Base-by-base conservation (phyloP, 2,888 invertebrate species). In the Polydrusus pterygomalis region DNA sequence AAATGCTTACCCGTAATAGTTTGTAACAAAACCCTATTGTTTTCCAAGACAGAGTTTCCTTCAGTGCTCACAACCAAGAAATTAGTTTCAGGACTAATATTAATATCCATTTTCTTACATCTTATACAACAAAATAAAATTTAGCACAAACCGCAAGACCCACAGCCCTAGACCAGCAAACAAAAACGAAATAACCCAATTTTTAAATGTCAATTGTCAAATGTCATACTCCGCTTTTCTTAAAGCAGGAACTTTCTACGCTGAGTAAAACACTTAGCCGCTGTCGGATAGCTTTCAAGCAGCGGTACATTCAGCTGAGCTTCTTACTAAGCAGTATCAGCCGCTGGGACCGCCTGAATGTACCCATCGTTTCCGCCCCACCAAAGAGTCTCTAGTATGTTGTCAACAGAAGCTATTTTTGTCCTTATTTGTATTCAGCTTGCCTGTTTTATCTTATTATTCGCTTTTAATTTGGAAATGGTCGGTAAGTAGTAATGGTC, bases 11-110 rank as follows among this genome's bases (percentile, higher is more conserved):
- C 47, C 47, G 13, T 47, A 47, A 47, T 47, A 17, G 8, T 47
- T 47, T 47, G 17, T 47, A 47, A 47, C 15, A 47, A 47, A 47
- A 47, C 47, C 47, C 47, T 47, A 47, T 47, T 47, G 17, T 47
- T 47, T 47, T 47, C 47, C 9, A 47, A 15, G 15, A 47, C n/a
- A 17, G 45, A 2, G 45, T 45, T 45, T 45, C 45, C 45, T 13
- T 45, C 45, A 2, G 47, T 47, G 47, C 47, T 47, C 15, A 17
- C 47, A 47, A 47, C 17, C 47, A 47, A 17, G 17, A 47, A 47
- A 47, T 47, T 17, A 47, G 47, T 47, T n/a, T 47, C 47, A 15
- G 47, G 47, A 47, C 47, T 47, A 47, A 47, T 47, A 47, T 17
- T n/a, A 13, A 47, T 43, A 13, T 43, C 2, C 13, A 43, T n/a